phyloP scores from a whole-genome alignment of 2,113 vertebrate species.

The Actinemys pallida region DNA sequence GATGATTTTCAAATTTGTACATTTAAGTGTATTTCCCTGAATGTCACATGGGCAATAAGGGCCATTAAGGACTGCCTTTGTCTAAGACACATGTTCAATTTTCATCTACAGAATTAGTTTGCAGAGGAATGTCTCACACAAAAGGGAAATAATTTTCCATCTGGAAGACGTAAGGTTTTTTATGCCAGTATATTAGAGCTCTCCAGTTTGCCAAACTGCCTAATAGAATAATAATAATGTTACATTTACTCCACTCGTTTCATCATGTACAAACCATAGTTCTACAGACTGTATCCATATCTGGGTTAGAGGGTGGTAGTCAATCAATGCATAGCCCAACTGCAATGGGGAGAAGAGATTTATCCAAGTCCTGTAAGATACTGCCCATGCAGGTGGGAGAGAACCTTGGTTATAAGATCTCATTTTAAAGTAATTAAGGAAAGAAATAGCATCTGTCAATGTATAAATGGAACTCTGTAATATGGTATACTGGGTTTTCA shows the following conservation, averaged over 20 bases:
- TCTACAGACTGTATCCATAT: background rate
- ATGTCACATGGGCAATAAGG: background rate
- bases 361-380: background rate
- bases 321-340: fast-evolving
- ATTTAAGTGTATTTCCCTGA: background rate
- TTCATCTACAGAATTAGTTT: fast-evolving
- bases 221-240: background rate
- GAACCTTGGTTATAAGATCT: background rate
- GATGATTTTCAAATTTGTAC: background rate
- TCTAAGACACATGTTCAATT: fast-evolving
- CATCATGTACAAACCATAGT: background rate
- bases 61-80: background rate
- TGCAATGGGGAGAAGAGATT: background rate
- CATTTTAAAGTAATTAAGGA: background rate
- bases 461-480: background rate
- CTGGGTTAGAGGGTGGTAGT: background rate
- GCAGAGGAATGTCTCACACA: background rate
- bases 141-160: background rate
- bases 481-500: background rate
- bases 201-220: fast-evolving
- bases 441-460: background rate
- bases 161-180: background rate
- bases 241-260: background rate
- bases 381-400: background rate
- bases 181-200: background rate